Base-by-base conservation (phyloP, 2,888 invertebrate genomes). In the Tigriopus californicus region DNA sequence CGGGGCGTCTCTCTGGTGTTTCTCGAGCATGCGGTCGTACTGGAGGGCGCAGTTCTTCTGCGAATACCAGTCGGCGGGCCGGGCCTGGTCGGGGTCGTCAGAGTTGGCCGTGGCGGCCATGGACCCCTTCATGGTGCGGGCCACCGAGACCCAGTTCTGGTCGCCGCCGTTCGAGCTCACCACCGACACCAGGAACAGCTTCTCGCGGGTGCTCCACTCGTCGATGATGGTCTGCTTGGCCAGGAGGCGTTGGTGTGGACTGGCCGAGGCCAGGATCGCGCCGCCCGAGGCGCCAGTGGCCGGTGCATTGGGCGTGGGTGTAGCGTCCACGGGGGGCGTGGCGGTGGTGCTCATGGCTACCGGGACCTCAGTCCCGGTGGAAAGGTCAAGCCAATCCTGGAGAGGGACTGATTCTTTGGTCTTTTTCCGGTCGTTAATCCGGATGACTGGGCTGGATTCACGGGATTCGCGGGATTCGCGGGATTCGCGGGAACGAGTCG, bases 31-130 rank as follows among this genome's bases (percentile, higher is more conserved):
- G 20, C 80, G 79, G 13, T 83, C 82, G 71, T 91, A 94, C 67
- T 92, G 92, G 0, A 85, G 80, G 0, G 90, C 90, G 73, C 92
- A 92, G 64, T 82, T 82, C 71, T 84, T 85, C 68, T 87, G 88
- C 0, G 88, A 88, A 68, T 89, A 91, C 89, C 86, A 91, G 68
- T 85, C 91, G 0, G 76, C 72, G 0, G 83, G 85, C 61, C 86
- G 74, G 65, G 80, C 81, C 49, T 82, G 75, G 65, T 87, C 86
- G 13, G 80, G 80, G 64, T 33, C 4, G 83, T 81, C 13, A n/a
- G n/a, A 83, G 79, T 73, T 53, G 86, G 42, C 13, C 11, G 13
- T 33, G 33, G 33, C 33, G 33, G 4, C 8, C 33, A 33, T 33
- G 25, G 51, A 40, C 10, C 22, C 42, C 25, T 46, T 52, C 46